Conservation (phyloP, 2,113 vertebrate species). For the Eubucco bourcierii region DNA sequence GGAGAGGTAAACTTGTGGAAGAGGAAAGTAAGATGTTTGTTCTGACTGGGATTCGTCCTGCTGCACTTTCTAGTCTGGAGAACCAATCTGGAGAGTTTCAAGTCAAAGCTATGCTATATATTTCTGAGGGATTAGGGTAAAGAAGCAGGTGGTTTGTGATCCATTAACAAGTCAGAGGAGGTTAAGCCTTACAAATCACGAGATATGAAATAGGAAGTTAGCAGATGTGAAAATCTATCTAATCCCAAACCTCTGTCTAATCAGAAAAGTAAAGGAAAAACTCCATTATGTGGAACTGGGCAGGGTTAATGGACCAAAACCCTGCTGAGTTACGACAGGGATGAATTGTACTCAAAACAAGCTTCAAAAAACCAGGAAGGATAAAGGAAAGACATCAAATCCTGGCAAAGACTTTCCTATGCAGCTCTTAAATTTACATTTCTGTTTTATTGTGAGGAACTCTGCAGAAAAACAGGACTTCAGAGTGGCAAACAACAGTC, state of each 20-base stretch:
- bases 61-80: background rate
- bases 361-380: background rate
- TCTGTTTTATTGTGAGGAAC: background rate
- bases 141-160: slow-evolving; percentile 40
- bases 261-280: slow-evolving; percentile 32
- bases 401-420: background rate
- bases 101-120: slow-evolving; percentile 5
- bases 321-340: background rate
- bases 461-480: background rate
- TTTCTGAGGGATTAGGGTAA: slow-evolving; percentile 30
- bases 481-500: background rate
- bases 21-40: background rate
- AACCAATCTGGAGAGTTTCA: background rate
- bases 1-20: background rate
- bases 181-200: slow-evolving; percentile 29
- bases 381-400: background rate
- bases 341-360: background rate
- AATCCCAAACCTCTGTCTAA: background rate
- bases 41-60: background rate
- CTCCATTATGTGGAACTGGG: background rate
- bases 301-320: background rate
- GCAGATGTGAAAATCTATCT: slow-evolving; percentile 23
- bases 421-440: background rate
- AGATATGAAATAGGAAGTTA: slow-evolving; percentile 50
- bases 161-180: slow-evolving; percentile 34